These are phyloP conservation scores for Atractosteus spatula DNA, from an alignment of 2,113 vertebrate genomes.

Conservation along the genomic window DNA sequence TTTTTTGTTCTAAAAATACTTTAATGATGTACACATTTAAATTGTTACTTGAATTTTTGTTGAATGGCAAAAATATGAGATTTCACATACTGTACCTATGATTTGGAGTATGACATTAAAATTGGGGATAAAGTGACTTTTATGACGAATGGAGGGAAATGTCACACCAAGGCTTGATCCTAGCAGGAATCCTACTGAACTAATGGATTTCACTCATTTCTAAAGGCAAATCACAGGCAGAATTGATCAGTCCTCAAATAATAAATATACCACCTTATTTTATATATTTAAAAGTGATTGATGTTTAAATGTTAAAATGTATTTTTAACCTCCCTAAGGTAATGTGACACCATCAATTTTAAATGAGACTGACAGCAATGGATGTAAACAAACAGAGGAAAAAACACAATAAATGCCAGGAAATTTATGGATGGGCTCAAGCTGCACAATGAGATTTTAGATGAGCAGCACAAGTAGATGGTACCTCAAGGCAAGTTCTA, in stretches of 20 bases:
- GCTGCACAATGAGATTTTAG: not conserved
- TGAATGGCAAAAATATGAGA: not conserved
- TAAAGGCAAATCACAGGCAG: slow-evolving; percentile 21
- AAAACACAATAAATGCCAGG: slow-evolving; percentile 18
- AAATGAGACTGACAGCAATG: slow-evolving; percentile 12
- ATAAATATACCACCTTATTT: slow-evolving; percentile 3
- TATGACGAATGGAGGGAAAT: slow-evolving; percentile 19
- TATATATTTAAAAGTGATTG: slow-evolving; percentile 22
- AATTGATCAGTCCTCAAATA: not conserved
- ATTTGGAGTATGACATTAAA: slow-evolving; percentile 16
- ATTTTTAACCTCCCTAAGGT: slow-evolving; percentile 2
- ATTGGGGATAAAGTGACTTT: slow-evolving; percentile 12
- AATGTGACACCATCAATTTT: slow-evolving; percentile 2
- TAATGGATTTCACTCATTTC: slow-evolving; percentile 20
- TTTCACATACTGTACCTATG: slow-evolving; percentile 4
- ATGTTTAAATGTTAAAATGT: slow-evolving; percentile 14
- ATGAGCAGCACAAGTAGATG: not conserved
- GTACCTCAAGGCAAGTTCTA: not conserved
- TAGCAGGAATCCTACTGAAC: slow-evolving; percentile 14
- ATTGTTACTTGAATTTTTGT: too few relatives aligned
- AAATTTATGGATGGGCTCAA: slow-evolving; percentile 16
- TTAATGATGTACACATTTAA: too few relatives aligned
- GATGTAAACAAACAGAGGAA: slow-evolving; percentile 7
- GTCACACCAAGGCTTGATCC: slow-evolving; percentile 1
- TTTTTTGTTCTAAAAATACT: too few relatives aligned